These are phyloP conservation scores for Rattus rattus DNA, from an alignment of 2,113 vertebrate genomes.

Conservation along the genomic window DNA sequence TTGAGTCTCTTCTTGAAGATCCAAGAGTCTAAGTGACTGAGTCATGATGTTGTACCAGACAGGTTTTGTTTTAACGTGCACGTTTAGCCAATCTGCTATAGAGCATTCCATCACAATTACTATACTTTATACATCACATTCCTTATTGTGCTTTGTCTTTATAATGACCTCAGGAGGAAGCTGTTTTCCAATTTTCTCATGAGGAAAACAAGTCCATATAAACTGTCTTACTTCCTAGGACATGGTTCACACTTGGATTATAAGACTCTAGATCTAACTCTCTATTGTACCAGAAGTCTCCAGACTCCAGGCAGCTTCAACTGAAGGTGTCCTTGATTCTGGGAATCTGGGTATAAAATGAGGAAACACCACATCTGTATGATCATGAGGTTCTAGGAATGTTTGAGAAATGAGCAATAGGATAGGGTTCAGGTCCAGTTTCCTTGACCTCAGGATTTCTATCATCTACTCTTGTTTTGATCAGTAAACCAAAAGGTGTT, in stretches of 20 bases:
- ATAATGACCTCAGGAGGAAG: neutral
- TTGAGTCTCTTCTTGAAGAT: neutral
- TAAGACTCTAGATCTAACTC: constrained; percentile 23
- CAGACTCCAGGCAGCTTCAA: neutral
- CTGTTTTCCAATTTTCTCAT: neutral
- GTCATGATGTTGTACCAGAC: neutral
- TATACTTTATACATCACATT: neutral
- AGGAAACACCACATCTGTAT: neutral
- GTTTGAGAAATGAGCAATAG: neutral
- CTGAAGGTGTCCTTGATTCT: neutral
- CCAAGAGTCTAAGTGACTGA: neutral
- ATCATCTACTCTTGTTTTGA: neutral
- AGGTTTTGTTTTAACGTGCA: neutral
- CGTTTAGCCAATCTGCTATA: neutral
- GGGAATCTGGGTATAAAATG: neutral
- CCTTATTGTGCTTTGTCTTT: neutral
- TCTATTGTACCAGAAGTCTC: neutral
- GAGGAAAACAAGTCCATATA: neutral
- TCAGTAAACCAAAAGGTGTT: neutral
- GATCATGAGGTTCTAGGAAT: neutral
- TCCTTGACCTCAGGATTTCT: neutral
- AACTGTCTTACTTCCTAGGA: neutral
- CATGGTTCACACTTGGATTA: neutral
- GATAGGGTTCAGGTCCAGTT: neutral
- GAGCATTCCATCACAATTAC: neutral